phyloP scores from a whole-genome alignment of 1,140 invertebrate genomes.

The Adelges cooleyi region DNA sequence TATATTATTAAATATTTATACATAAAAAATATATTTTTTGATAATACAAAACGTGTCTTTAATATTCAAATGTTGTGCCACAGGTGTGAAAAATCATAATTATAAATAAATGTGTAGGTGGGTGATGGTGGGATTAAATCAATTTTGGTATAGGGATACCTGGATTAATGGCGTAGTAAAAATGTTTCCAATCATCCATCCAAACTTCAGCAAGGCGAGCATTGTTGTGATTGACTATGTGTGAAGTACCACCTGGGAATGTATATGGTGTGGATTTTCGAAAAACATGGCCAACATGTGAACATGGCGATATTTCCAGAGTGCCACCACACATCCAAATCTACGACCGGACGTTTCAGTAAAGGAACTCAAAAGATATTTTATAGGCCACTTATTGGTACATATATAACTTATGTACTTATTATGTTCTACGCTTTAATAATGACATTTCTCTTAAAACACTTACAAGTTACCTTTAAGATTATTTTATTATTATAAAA shows the following conservation, averaged over 20 bases:
- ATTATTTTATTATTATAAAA: no score
- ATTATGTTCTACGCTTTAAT: no score
- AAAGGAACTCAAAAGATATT: neutral
- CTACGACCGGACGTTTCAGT: slow-evolving; percentile 43
- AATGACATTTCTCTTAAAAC: no score
- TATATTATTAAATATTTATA: no score
- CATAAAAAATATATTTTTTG: no score
- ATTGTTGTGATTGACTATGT: slow-evolving; percentile 97
- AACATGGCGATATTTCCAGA: slow-evolving; percentile 82
- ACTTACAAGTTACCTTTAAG: no score
- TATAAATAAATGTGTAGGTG: no score
- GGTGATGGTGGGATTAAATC: neutral
- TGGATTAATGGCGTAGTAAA: slow-evolving; percentile 98
- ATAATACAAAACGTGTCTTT: no score
- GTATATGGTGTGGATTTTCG: slow-evolving; percentile 98
- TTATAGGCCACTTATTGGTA: no score
- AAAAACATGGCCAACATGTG: slow-evolving; percentile 92
- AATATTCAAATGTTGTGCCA: neutral
- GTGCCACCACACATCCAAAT: slow-evolving; percentile 95
- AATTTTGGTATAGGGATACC: slow-evolving; percentile 42
- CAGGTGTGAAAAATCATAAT: neutral
- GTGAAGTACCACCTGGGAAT: slow-evolving; percentile 94
- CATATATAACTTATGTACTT: no score
- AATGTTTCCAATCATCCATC: slow-evolving; percentile 96
- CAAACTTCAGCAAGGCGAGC: slow-evolving; percentile 91